phyloP scores from a whole-genome alignment of 1,140 invertebrate genomes.

The Drosophila rhopaloa region DNA sequence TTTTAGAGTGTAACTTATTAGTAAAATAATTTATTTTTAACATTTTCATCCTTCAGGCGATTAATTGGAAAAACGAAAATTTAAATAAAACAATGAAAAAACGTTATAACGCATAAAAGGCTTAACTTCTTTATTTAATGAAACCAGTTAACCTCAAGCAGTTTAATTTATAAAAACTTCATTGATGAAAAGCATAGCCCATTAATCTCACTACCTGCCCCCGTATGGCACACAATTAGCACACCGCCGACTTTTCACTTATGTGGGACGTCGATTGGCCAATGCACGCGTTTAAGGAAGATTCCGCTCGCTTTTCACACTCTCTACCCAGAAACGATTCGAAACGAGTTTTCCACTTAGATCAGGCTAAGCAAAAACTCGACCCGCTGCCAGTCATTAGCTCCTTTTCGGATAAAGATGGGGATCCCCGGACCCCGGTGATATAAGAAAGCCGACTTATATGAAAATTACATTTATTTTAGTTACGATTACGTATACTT shows the following conservation, averaged over 20 bases:
- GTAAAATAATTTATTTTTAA: too few relatives aligned
- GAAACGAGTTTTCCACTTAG: conserved; percentile 25
- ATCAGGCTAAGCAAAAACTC: conserved; percentile 28
- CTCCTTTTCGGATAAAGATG: conserved; percentile 19
- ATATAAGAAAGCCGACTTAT: conserved; percentile 29
- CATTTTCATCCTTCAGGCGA: too few relatives aligned
- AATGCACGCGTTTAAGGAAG: conserved; percentile 16
- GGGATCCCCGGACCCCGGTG: conserved; percentile 17
- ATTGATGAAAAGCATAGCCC: neutral
- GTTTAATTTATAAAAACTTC: neutral
- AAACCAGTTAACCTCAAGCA: too few relatives aligned
- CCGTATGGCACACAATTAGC: conserved; percentile 10
- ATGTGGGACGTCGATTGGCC: conserved; percentile 17
- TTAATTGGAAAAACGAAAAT: too few relatives aligned
- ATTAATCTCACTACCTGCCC: neutral
- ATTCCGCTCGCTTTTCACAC: conserved; percentile 32
- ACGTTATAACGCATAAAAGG: too few relatives aligned
- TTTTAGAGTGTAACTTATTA: too few relatives aligned
- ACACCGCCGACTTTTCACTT: conserved; percentile 13
- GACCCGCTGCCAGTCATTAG: conserved; percentile 29
- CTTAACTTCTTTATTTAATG: too few relatives aligned
- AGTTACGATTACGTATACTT: conserved; percentile 27
- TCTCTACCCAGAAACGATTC: conserved; percentile 6
- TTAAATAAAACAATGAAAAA: too few relatives aligned
- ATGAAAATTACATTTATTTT: conserved; percentile 51